A percentile compares a stretch with the other conserved stretches of the same genome.
These are phyloP conservation scores for Phenganax stokvisi DNA, from an alignment of 92 coral and sea anemone species.

Conservation along the genomic window DNA sequence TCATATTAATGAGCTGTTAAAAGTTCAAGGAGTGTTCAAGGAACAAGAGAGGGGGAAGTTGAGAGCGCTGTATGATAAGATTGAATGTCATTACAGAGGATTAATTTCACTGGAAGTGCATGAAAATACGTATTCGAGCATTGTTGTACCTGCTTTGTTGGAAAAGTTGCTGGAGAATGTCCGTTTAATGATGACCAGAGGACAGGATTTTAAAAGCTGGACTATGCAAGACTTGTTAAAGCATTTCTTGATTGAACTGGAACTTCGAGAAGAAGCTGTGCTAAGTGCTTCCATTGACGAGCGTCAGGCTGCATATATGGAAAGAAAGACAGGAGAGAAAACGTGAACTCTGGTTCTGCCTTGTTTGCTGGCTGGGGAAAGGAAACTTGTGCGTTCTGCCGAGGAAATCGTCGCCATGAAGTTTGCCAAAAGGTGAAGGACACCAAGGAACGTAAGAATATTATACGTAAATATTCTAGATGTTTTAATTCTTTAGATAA, in stretches of 20 bases:
- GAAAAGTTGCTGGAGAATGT: conserved; percentile 5
- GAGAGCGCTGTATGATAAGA: not conserved
- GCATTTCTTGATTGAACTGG: not conserved
- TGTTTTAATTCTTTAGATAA: not conserved
- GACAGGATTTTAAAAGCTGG: conserved; percentile 1
- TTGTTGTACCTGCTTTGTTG: not conserved
- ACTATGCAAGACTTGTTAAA: not conserved
- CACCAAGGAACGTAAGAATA: too few species aligned
- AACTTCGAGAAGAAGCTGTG: not conserved
- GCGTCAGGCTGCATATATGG: not conserved
- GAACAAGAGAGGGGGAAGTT: not conserved
- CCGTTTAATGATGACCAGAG: conserved; percentile 2
- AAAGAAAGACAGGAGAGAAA: not conserved
- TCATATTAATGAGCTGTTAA: not conserved
- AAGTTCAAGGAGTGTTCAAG: not conserved
- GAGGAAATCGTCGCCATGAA: conserved; percentile 10
- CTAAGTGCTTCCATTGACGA: too few species aligned
- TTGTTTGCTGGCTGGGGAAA: not conserved
- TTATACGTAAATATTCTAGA: too few species aligned
- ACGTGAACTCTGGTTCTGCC: not conserved
- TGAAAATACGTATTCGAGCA: not conserved
- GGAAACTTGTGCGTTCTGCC: conserved; percentile 35
- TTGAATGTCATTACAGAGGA: too few species aligned
- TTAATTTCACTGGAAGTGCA: too few species aligned
- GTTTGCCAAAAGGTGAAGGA: too few species aligned